These are phyloP conservation scores for Macquaria ambigua DNA, from an alignment of 2,113 vertebrate species.

Conservation along the genomic window DNA sequence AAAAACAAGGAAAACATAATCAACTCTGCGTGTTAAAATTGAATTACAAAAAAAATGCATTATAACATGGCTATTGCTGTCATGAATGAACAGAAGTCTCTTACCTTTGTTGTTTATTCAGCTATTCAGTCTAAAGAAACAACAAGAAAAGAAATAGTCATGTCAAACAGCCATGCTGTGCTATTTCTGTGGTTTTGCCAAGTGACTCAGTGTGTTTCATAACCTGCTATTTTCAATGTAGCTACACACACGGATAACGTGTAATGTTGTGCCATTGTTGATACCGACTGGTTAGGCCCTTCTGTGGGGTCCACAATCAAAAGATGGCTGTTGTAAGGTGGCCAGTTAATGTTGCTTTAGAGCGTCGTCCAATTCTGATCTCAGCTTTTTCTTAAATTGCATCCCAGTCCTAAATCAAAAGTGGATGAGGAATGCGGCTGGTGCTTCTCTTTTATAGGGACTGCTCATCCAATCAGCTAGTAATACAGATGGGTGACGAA, in stretches of 20 bases:
- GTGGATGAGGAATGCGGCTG: constrained; percentile 8
- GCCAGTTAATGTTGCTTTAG: constrained; percentile 28
- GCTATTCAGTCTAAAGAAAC: constrained; percentile 29
- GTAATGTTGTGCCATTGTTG: constrained; percentile 34
- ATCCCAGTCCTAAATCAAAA: constrained; percentile 11
- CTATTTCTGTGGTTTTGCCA: constrained; percentile 60
- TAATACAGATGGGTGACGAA: neutral
- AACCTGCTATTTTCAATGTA: constrained; percentile 58
- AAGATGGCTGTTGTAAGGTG: constrained; percentile 1
- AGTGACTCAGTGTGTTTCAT: constrained; percentile 67
- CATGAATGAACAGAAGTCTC: constrained; percentile 29
- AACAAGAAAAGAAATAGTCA: constrained; percentile 48
- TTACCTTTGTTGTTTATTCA: constrained; percentile 32
- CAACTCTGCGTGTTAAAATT: neutral
- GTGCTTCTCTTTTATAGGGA: neutral
- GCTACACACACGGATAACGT: constrained; percentile 39
- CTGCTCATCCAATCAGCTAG: constrained; percentile 3
- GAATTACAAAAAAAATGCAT: constrained; percentile 1
- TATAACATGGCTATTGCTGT: neutral
- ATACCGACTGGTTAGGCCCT: constrained; percentile 17
- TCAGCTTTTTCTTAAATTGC: constrained; percentile 2
- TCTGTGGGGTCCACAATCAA: constrained; percentile 19
- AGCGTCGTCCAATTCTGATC: constrained; percentile 13
- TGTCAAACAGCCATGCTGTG: constrained; percentile 50
- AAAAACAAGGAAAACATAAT: neutral